Base-by-base conservation (phyloP, 1,140 invertebrate genomes). In the Hypsibius dujardini region DNA sequence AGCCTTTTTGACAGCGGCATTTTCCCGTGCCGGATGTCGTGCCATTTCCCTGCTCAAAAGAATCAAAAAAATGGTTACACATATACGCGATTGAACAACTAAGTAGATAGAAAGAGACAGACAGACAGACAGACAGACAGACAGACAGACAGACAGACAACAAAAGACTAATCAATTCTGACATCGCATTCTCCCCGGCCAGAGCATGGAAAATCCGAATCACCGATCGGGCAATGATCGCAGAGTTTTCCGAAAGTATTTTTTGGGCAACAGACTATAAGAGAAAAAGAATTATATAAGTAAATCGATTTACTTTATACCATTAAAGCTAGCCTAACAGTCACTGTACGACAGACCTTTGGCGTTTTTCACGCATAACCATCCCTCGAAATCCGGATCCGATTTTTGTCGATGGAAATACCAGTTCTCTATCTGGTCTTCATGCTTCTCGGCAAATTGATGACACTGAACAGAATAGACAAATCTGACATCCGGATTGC, bases 151-250 rank as follows among this genome's bases (percentile, higher is more conserved):
- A n/a, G n/a, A n/a, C n/a, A n/a, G n/a, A n/a, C n/a, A n/a, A n/a
- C n/a, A n/a, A 7, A 7, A 12, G n/a, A n/a, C 7, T 12, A 56
- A 70, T 50, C 71, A 47, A 45, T 47, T 76, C 77, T 77, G 79
- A 87, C 86, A 79, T 92, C 88, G 80, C 95, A 98, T 78, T 88
- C 89, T 60, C 95, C 95, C 83, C 92, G 92, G 3, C 87, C 89
- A 79, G 77, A 87, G 79, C 90, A 94, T 59, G 88, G 79, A 72
- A 42, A 47, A 72, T 85, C 86, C 69, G 85, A 81, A n/a, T 85
- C 86, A 74, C 84, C 87, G 42, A 91, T 92, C 1, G 81, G 80
- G 80, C 95, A 98, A 1, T 86, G 85, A n/a, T 78, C 79, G 80
- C 95, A 98, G 2, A 88, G 81, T 59, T 86, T 82, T 1, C 95